Evolutionary conservation across 2,888 invertebrate species (phyloP).

Genomic region (Escarpia spicata): DNA sequence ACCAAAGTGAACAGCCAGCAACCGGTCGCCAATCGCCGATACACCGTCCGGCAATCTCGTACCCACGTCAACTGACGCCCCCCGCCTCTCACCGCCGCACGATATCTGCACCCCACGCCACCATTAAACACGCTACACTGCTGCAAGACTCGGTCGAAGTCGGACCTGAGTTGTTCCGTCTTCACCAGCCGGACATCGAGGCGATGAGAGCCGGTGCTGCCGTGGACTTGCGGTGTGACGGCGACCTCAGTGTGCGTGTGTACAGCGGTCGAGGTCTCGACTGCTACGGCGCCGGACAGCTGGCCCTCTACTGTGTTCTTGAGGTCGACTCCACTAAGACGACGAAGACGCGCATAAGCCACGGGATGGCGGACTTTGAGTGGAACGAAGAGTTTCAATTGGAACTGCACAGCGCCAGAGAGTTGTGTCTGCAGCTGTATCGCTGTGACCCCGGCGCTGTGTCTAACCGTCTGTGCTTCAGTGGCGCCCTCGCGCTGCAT

Average conservation of each 20-base stretch:
- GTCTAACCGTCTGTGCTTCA: neutral
- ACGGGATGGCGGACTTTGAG: neutral
- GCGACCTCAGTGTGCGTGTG: neutral
- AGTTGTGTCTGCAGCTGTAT: neutral
- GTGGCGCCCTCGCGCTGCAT: neutral
- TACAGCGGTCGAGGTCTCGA: neutral
- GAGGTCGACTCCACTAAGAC: neutral
- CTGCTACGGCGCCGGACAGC: neutral
- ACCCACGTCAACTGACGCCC: neutral
- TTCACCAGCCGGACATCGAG: constrained; percentile 1
- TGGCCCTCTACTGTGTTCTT: neutral
- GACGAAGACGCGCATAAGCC: neutral
- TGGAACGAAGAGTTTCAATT: neutral
- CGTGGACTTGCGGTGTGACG: neutral
- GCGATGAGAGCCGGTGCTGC: neutral
- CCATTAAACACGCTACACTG: neutral
- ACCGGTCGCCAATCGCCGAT: neutral
- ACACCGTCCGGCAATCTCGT: neutral
- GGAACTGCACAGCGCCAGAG: constrained; percentile 1
- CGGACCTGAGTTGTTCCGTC: neutral
- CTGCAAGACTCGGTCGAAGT: neutral
- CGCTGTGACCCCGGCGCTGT: neutral
- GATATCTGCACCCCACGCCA: neutral
- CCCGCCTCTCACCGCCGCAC: neutral
- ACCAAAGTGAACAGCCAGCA: neutral